Percentiles rank a stretch among this genome's conserved stretches.
phyloP scores from a whole-genome alignment of 2,888 invertebrate genomes.

The Aricia artaxerxes region DNA sequence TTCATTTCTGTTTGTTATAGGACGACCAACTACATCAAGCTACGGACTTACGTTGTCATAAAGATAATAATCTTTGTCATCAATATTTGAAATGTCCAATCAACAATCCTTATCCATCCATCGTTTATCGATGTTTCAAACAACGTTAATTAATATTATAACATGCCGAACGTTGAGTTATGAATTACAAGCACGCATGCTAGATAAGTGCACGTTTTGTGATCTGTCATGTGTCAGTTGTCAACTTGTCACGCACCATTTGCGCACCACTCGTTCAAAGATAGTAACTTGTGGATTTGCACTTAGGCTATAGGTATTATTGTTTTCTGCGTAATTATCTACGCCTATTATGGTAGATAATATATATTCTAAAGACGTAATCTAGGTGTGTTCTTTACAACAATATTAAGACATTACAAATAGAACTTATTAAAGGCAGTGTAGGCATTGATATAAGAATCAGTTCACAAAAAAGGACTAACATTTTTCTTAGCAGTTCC shows the following conservation, averaged over 20 bases:
- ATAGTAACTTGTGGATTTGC: background rate
- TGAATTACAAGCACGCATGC: background rate
- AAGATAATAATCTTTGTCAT: background rate
- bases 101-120: background rate
- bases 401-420: no score
- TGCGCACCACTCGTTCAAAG: background rate
- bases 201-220: conserved; percentile 17
- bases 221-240: background rate
- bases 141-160: background rate
- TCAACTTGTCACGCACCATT: background rate
- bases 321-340: background rate
- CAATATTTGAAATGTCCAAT: background rate
- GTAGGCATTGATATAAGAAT: background rate
- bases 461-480: background rate
- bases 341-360: no score
- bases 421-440: background rate
- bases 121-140: background rate
- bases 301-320: background rate
- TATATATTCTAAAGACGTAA: no score
- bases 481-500: background rate
- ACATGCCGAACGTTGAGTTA: background rate
- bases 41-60: background rate
- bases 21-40: no score
- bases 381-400: no score
- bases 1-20: no score